Evolutionary conservation across 2,797 vertebrate genomes (phyloP).

Genomic region (Silurus lanzhouensis): DNA sequence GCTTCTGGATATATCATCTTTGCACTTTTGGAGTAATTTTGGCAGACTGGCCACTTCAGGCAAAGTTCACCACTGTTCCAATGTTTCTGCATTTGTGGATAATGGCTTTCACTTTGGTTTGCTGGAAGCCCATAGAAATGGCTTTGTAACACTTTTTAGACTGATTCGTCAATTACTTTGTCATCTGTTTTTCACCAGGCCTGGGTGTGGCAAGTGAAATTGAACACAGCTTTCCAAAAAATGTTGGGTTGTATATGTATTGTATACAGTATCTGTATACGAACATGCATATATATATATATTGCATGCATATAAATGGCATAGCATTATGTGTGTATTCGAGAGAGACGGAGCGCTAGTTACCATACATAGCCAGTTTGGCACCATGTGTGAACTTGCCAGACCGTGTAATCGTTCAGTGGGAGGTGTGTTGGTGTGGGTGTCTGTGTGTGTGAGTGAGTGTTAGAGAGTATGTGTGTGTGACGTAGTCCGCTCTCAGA

Average conservation of each 20-base stretch:
- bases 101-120: no score
- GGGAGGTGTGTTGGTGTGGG: constrained; percentile 15
- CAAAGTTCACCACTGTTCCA: no score
- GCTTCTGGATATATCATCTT: no score
- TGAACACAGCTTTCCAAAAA: no score
- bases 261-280: background rate
- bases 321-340: background rate
- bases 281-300: background rate
- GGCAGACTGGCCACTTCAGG: no score
- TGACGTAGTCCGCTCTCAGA: constrained; percentile 31
- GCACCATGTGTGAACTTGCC: constrained; percentile 32
- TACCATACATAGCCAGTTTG: constrained; percentile 28
- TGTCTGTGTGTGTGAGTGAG: background rate
- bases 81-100: no score
- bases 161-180: no score
- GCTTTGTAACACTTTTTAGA: no score
- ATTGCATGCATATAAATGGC: background rate
- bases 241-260: background rate
- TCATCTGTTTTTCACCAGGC: no score
- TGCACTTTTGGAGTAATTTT: no score
- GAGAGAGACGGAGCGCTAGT: background rate
- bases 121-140: no score
- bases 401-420: constrained; percentile 36
- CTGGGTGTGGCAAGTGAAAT: no score
- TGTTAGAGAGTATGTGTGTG: background rate